Percentiles rank a stretch among this genome's conserved stretches.
Evolutionary conservation across 2,113 vertebrate genomes (phyloP).

Genomic region (Caloenas nicobarica): DNA sequence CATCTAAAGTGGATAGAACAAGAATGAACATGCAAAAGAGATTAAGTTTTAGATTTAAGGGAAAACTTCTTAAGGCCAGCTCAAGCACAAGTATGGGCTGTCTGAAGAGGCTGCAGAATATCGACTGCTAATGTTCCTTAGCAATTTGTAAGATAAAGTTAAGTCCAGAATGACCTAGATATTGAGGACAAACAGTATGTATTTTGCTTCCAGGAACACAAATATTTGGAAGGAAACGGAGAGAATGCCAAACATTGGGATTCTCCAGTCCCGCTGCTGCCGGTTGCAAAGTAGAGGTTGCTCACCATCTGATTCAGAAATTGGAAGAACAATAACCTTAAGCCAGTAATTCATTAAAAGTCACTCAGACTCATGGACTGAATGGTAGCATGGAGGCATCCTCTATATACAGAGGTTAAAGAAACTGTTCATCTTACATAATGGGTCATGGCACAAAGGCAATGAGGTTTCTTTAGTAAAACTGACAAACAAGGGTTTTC

Average conservation of each 20-base stretch:
- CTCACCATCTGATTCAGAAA: not conserved
- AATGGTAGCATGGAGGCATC: not conserved
- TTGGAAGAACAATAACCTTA: not conserved
- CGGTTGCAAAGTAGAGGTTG: not conserved
- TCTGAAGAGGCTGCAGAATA: not conserved
- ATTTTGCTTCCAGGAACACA: not conserved
- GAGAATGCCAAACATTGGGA: not conserved
- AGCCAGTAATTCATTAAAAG: not conserved
- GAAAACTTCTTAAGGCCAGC: not conserved
- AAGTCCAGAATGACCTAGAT: not conserved
- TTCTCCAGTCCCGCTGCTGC: not conserved
- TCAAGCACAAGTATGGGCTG: not conserved
- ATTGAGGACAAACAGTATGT: not conserved
- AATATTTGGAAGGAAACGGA: not conserved
- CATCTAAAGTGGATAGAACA: fast-evolving
- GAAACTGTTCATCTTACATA: not conserved
- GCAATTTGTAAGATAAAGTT: not conserved
- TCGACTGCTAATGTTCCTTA: not conserved
- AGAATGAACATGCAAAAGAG: not conserved
- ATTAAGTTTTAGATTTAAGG: not conserved
- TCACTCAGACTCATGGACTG: not conserved
- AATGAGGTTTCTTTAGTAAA: not conserved
- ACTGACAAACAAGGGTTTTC: not conserved
- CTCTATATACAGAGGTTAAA: not conserved
- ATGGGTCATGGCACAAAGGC: not conserved